Evolutionary conservation across 1,140 invertebrate genomes (phyloP), one percentile per base, ranked within the genome.

Genomic region (Zaprionus davidi): DNA sequence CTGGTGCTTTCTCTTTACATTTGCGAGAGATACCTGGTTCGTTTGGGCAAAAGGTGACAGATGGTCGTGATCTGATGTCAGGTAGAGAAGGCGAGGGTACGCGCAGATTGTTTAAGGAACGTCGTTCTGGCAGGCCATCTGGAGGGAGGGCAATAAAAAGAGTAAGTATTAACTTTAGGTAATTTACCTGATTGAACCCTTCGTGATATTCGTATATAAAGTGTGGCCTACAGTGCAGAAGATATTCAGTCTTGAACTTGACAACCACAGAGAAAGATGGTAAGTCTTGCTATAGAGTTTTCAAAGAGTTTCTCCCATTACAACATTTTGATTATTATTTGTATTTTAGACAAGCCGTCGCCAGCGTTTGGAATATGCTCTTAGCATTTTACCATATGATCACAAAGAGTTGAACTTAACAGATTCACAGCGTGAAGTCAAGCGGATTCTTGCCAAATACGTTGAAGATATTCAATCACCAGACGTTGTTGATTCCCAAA

Each of bases 311-410:
- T 17, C 9, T 15, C 5, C 36, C 34, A 3, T 9, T 13, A 15
- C 13, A 26, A 28, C 9, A 22, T 12, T 4, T 4, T 31, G n/a
- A 24, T 36, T 26, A 26, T 44, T 51, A 13, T 49, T 11, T 22
- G 51, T 26, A 26, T 22, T 1, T 41, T 36, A 88, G 84, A 63
- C 71, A 7, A 74, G 46, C 34, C 85, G 85, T 17, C 85, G 81
- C 7, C 68, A 85, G 41, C 85, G 85, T 9, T 74, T 88, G 1
- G 85, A 90, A 49, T 74, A 71, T 22, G 85, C 85, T 0, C 59
- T 88, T 17, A 81, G 62, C 59, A 71, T 74, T 15, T 9, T 88
- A 55, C 85, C 85, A 26, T 88, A 88, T 38, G 56, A 81, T n/a
- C 24, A 65, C 3, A 56, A 68, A 22, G 41, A 49, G 6, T 58